These are phyloP conservation scores for Diploscapter pachys DNA, from an alignment of 1,140 invertebrate species.

Conservation along the genomic window DNA sequence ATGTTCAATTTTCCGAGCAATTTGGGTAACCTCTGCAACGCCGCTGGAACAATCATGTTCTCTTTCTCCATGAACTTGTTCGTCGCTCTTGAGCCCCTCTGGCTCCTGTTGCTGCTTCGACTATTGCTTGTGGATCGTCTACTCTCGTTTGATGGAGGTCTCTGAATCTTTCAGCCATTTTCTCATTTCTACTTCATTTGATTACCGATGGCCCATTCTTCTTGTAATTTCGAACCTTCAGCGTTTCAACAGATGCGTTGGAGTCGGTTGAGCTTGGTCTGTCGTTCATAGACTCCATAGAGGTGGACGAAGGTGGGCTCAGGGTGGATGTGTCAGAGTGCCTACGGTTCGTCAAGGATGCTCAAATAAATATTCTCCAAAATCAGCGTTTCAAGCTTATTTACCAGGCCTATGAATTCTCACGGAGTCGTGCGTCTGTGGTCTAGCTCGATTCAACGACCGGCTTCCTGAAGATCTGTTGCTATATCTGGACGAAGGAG, in stretches of 20 bases:
- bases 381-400: too few species aligned
- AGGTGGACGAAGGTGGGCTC: too few species aligned
- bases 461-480: background rate
- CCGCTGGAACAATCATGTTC: slow-evolving; percentile 37
- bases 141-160: slow-evolving; percentile 1
- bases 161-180: background rate
- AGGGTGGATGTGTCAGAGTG: too few species aligned
- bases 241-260: slow-evolving; percentile 6
- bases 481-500: slow-evolving; percentile 1
- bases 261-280: slow-evolving; percentile 5
- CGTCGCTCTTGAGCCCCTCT: slow-evolving; percentile 8
- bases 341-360: too few species aligned
- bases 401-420: slow-evolving; percentile 5
- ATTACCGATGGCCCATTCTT: background rate
- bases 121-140: slow-evolving; percentile 1
- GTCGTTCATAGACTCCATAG: too few species aligned
- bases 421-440: slow-evolving; percentile 5
- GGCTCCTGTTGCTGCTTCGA: slow-evolving; percentile 19
- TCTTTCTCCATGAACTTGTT: slow-evolving; percentile 39
- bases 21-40: slow-evolving; percentile 18
- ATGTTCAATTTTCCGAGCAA: background rate
- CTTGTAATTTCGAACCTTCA: background rate
- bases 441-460: background rate
- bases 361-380: background rate
- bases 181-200: background rate